Evolutionary conservation across 1,140 invertebrate genomes (phyloP).

Genomic region (Cherax destructor): DNA sequence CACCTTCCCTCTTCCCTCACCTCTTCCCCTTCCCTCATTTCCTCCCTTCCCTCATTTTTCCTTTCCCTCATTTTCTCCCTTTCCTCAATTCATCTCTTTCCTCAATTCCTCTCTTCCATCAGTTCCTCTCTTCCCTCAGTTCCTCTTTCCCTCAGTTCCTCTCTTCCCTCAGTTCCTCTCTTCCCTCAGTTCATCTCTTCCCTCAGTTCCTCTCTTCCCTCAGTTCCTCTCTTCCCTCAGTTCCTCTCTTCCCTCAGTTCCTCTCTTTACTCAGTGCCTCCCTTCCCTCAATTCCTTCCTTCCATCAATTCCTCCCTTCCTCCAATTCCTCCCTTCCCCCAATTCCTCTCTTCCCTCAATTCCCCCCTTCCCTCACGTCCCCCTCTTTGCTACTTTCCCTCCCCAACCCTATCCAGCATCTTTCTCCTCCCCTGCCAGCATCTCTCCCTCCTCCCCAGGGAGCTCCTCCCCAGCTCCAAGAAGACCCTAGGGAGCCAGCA

Average conservation of each 20-base stretch:
- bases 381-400: background rate
- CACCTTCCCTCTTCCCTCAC: background rate
- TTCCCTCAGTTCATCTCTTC: background rate
- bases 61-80: slow-evolving; percentile 25
- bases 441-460: slow-evolving; percentile 8
- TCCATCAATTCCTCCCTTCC: too few relatives aligned
- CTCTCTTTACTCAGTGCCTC: too few relatives aligned
- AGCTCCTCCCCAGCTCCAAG: slow-evolving; percentile 22
- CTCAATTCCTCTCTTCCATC: too few relatives aligned
- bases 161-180: background rate
- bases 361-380: too few relatives aligned
- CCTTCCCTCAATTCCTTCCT: too few relatives aligned
- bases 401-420: background rate
- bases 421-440: background rate
- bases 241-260: too few relatives aligned
- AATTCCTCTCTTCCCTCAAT: too few relatives aligned
- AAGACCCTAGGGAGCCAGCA: slow-evolving; percentile 39
- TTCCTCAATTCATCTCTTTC: background rate
- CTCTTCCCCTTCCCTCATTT: slow-evolving; percentile 1
- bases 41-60: background rate
- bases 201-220: slow-evolving; percentile 11
- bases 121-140: too few relatives aligned
- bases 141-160: too few relatives aligned
- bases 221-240: too few relatives aligned
- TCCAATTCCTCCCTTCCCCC: too few relatives aligned